Evolutionary conservation across 2,113 vertebrate species (phyloP), one percentile per base, ranked within the genome.

Genomic region (Amphiprion ocellaris): DNA sequence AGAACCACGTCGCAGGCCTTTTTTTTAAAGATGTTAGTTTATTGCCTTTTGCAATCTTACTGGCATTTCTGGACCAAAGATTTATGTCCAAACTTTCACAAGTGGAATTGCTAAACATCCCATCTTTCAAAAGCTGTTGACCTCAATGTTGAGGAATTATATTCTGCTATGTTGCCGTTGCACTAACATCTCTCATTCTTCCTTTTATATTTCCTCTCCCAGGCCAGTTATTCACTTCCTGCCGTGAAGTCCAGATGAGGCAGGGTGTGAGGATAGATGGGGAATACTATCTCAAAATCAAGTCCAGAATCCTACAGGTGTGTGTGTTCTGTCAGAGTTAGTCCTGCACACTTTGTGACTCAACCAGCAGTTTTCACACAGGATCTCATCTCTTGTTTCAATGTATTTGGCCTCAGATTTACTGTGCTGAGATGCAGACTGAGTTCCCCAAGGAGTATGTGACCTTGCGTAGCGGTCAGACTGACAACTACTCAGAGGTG

Each of bases 401-500:
- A 26, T 78, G 63, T 89, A 52, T 94, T 58, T 77, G 59, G 23
- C 77, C 87, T 79, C 76, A 99, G 97, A 95, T 99, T 82, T 96
- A 98, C 82, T 99, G 97, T 58, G 95, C 95, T 2, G 96, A 93
- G 65, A 99, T 99, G 97, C 91, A 95, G 65, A 96, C 93, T 41
- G 94, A 94, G 44, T 94, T 92, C 83, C 97, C 97, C 49, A 96
- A 94, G 89, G 98, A 99, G 86, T 99, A 98, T 75, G 85, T 99
- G 87, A 96, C 97, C 11, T 26, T 99, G 86, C 94, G 94, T 69
- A 98, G 96, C 83, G 94, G 96, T 19, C 97, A 97, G 94, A 95
- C 95, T 1, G 98, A 99, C 91, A 99, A 99, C 90, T 99, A 96
- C 93, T 98, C 98, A 0, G 98, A 99, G 95, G 94, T 99, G 4